Evolutionary conservation across 2,888 invertebrate genomes (phyloP).

Genomic region (Halocaridina rubra): DNA sequence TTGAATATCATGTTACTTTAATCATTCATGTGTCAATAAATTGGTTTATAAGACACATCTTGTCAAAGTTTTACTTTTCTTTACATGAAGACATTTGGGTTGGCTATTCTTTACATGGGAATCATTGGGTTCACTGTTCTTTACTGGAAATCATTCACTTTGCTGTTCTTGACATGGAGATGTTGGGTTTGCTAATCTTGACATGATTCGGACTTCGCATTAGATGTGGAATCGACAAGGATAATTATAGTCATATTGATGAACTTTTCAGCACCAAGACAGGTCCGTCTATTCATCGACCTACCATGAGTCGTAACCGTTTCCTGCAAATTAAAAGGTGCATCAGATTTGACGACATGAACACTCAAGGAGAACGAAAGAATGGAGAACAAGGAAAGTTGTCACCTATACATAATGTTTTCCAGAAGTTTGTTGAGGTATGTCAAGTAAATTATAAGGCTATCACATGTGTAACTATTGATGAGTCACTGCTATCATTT

Average conservation of each 20-base stretch:
- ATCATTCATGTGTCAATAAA: too few relatives aligned
- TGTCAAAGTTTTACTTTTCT: too few relatives aligned
- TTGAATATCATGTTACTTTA: too few relatives aligned
- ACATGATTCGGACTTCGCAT: background rate
- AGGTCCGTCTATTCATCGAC: background rate
- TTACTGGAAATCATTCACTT: too few relatives aligned
- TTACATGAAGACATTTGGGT: too few relatives aligned
- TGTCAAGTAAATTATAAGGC: background rate
- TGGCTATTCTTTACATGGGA: too few relatives aligned
- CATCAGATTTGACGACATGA: background rate
- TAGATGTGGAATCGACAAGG: conserved; percentile 5
- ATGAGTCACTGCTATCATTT: background rate
- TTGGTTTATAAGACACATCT: too few relatives aligned
- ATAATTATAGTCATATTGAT: background rate
- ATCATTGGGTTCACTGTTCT: too few relatives aligned
- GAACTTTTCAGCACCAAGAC: background rate
- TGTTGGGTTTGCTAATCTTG: too few relatives aligned
- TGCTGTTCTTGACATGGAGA: too few relatives aligned
- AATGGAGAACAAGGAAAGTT: background rate
- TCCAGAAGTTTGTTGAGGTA: background rate
- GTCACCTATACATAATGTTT: background rate
- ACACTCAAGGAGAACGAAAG: background rate
- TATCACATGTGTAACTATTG: background rate
- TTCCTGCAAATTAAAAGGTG: too few relatives aligned
- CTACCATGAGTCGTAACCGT: background rate